Evolutionary conservation across 1,140 invertebrate genomes (phyloP).

Genomic region (Drosophila bifasciata): DNA sequence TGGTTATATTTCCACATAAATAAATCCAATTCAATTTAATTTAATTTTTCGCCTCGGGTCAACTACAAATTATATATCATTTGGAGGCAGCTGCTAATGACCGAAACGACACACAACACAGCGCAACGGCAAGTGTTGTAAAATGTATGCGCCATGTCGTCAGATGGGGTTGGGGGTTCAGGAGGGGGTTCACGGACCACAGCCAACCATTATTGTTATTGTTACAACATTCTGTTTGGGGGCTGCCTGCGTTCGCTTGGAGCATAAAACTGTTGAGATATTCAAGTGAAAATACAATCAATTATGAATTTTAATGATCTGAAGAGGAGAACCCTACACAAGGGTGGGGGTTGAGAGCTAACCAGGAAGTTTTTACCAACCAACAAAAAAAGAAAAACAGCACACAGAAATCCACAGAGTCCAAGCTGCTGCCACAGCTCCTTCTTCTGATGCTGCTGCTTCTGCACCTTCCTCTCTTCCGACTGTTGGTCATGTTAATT

Average conservation of each 20-base stretch:
- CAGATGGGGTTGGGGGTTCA: not conserved
- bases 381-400: slow-evolving; percentile 32
- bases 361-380: slow-evolving; percentile 54
- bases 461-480: not conserved
- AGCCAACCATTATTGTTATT: slow-evolving; percentile 17
- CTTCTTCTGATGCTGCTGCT: too few relatives aligned
- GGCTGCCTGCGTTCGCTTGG: too few relatives aligned
- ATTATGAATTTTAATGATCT: slow-evolving; percentile 66
- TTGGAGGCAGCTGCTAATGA: slow-evolving; percentile 51
- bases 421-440: slow-evolving; percentile 41
- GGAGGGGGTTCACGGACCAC: not conserved
- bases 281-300: slow-evolving; percentile 48
- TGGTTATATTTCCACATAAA: slow-evolving; percentile 34
- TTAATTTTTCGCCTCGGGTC: slow-evolving; percentile 32
- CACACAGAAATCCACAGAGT: slow-evolving; percentile 46
- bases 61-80: slow-evolving; percentile 55
- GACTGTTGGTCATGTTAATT: slow-evolving; percentile 62
- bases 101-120: slow-evolving; percentile 9
- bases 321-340: slow-evolving; percentile 7
- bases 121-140: slow-evolving; percentile 21
- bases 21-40: slow-evolving; percentile 48
- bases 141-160: slow-evolving; percentile 18
- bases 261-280: slow-evolving; percentile 16
- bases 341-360: not conserved
- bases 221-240: slow-evolving; percentile 23